phyloP scores from a whole-genome alignment of 2,113 vertebrate genomes.

The Rhinolophus sinicus region DNA sequence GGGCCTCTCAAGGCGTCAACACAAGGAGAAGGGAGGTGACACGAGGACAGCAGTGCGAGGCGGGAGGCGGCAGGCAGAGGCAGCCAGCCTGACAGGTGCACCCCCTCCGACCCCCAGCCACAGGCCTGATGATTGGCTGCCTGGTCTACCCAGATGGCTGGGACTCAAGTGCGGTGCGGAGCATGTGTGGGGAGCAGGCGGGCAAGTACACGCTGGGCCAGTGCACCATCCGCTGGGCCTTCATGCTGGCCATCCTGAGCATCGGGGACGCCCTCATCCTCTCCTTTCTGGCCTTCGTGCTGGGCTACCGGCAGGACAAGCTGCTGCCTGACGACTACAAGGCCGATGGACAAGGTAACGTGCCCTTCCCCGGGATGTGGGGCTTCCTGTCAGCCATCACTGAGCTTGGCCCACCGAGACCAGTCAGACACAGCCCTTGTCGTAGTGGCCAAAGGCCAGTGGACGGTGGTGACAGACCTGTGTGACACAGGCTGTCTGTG shows the following conservation, averaged over 20 bases:
- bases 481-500: neutral
- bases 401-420: neutral
- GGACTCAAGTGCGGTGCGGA: slow-evolving; percentile 94
- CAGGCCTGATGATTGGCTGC: slow-evolving; percentile 95
- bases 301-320: slow-evolving; percentile 96
- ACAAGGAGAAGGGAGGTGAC: neutral
- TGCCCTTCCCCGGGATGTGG: neutral
- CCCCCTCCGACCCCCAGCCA: slow-evolving; percentile 84
- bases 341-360: slow-evolving; percentile 91
- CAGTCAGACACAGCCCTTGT: neutral
- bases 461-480: neutral
- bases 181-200: slow-evolving; percentile 95
- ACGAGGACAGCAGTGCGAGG: neutral
- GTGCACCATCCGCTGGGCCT: slow-evolving; percentile 98
- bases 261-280: slow-evolving; percentile 96
- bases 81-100: neutral
- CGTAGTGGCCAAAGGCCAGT: neutral
- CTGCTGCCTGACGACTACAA: slow-evolving; percentile 96
- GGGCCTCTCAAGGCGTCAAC: neutral
- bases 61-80: rapidly evolving
- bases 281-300: slow-evolving; percentile 95
- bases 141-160: slow-evolving; percentile 98
- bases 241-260: slow-evolving; percentile 98
- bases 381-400: neutral
- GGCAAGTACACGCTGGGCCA: slow-evolving; percentile 97